phyloP scores from a whole-genome alignment of 2,113 vertebrate genomes.

The Mastomys coucha region DNA sequence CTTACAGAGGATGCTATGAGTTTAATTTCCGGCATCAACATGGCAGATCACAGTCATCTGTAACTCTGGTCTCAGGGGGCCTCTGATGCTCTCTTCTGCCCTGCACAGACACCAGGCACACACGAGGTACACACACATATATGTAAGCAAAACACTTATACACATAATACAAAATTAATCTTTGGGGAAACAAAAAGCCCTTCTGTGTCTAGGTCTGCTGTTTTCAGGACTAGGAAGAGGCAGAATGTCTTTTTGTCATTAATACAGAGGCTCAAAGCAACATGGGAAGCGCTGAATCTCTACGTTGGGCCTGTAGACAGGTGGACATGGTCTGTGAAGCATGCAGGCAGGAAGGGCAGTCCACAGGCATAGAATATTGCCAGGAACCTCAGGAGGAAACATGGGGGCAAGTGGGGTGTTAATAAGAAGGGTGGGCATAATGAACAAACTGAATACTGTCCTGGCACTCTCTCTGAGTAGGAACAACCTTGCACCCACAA shows the following conservation, averaged over 20 bases:
- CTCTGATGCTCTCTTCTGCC: background rate
- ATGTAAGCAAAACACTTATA: background rate
- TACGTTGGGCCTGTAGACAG: slow-evolving; percentile 6
- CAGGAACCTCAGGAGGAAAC: background rate
- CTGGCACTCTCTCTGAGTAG: background rate
- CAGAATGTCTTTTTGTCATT: background rate
- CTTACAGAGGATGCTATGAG: background rate
- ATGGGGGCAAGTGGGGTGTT: background rate
- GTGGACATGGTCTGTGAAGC: background rate
- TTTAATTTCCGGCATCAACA: background rate
- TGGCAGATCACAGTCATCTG: background rate
- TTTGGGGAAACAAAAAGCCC: background rate
- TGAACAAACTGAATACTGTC: background rate
- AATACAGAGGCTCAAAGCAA: background rate
- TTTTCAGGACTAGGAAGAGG: slow-evolving; percentile 26
- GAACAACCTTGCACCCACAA: background rate
- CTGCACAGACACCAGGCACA: background rate
- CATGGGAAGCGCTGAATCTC: background rate
- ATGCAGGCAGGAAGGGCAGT: background rate
- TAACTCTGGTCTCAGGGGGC: background rate
- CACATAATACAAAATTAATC: too few relatives aligned
- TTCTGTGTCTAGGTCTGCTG: background rate
- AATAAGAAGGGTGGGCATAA: background rate
- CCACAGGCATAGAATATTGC: too few relatives aligned
- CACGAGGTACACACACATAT: background rate